Conservation (phyloP, 2,797 vertebrate species). For the Mormyrus hasselquistii region DNA sequence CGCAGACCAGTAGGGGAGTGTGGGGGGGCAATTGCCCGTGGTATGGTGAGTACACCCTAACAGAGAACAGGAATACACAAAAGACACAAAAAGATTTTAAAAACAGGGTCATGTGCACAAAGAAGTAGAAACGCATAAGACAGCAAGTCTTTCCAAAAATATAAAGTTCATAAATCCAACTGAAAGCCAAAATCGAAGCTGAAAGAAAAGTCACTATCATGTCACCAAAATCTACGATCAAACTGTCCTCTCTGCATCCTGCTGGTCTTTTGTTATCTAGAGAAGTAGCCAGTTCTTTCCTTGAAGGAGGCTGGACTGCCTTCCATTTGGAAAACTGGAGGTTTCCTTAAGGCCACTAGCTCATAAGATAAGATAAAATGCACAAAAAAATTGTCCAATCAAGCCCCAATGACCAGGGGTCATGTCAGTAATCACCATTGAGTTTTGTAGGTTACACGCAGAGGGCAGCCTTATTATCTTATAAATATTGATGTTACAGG, state of each 20-base stretch:
- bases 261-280: not conserved
- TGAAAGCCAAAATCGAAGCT: not conserved
- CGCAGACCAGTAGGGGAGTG: not conserved
- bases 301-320: not conserved
- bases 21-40: not conserved
- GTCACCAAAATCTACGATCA: not conserved
- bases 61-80: not conserved
- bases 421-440: not conserved
- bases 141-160: not conserved
- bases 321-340: not conserved
- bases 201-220: not conserved
- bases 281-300: not conserved
- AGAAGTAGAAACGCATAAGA: not conserved
- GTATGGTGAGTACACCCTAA: not conserved
- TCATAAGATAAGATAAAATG: not conserved
- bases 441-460: not conserved
- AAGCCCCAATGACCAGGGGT: not conserved
- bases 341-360: not conserved
- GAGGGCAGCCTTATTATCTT: not conserved
- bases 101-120: not conserved
- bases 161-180: not conserved
- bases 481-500: conserved; percentile 16
- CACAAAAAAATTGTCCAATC: not conserved
- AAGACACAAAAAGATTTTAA: not conserved
- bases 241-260: not conserved